A percentile compares a stretch with the other conserved stretches of the same genome.
phyloP scores from a whole-genome alignment of 2,888 invertebrate genomes.

The Leucania comma region DNA sequence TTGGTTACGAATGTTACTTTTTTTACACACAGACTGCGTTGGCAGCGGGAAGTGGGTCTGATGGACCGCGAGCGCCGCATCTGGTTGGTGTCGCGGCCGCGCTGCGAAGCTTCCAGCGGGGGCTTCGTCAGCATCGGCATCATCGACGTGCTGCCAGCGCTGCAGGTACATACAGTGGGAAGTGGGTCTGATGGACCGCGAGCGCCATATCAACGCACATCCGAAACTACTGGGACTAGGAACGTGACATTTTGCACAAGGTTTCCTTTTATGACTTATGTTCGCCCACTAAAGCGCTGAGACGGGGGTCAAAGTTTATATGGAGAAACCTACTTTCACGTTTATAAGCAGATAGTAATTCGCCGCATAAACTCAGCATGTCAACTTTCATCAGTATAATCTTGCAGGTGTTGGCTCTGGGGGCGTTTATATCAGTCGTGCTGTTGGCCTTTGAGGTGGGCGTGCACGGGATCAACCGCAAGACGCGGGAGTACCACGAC shows the following conservation, averaged over 20 bases:
- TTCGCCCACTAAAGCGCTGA: too few relatives aligned
- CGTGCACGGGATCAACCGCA: constrained; percentile 23
- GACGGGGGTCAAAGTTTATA: too few relatives aligned
- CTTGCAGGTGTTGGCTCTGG: constrained; percentile 57
- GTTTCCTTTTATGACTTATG: too few relatives aligned
- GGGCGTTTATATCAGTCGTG: constrained; percentile 53
- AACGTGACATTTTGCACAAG: too few relatives aligned
- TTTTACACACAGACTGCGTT: constrained; percentile 85
- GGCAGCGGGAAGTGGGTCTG: constrained; percentile 91
- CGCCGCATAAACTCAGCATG: too few relatives aligned
- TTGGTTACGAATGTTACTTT: too few relatives aligned
- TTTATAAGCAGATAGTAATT: too few relatives aligned
- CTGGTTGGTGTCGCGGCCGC: constrained; percentile 90
- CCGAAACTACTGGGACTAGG: too few relatives aligned
- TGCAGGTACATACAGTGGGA: constrained; percentile 68
- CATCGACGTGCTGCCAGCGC: constrained; percentile 88
- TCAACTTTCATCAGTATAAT: background rate
- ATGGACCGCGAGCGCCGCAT: constrained; percentile 85
- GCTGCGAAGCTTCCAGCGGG: constrained; percentile 85
- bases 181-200: too few relatives aligned
- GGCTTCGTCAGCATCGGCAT: constrained; percentile 91
- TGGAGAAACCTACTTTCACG: too few relatives aligned
- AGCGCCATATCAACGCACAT: too few relatives aligned
- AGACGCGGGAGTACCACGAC: background rate
- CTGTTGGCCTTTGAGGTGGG: constrained; percentile 60